Conservation (phyloP, 2,797 vertebrate genomes). For the Bothrops alternatus region DNA sequence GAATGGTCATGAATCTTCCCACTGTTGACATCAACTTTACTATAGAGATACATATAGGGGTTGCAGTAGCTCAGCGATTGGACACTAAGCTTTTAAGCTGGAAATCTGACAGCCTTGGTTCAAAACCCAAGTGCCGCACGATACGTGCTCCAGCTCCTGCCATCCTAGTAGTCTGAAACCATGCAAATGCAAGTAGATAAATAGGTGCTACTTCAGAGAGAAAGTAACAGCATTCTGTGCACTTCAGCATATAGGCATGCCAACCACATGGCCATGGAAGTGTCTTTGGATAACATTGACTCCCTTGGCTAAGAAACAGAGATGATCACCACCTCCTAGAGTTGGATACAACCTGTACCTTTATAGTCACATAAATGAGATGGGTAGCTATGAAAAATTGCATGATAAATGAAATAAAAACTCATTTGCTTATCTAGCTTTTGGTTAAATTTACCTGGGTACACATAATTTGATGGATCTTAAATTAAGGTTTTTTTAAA, state of each 20-base stretch:
- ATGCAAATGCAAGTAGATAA: not conserved
- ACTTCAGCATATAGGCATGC: not conserved
- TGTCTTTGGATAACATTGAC: not conserved
- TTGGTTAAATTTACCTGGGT: not conserved
- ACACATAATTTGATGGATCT: not conserved
- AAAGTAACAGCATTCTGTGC: not conserved
- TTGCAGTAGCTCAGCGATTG: not conserved
- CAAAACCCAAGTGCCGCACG: not conserved
- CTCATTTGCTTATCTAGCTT: not conserved
- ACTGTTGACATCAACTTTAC: not conserved
- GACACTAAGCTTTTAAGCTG: not conserved
- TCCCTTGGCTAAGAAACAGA: not conserved
- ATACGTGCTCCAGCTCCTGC: not conserved
- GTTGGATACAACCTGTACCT: not conserved
- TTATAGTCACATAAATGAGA: not conserved
- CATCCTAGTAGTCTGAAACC: not conserved
- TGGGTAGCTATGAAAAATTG: not conserved
- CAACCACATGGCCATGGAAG: too few relatives aligned
- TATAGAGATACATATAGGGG: not conserved
- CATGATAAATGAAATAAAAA: not conserved
- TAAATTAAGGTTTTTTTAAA: not conserved
- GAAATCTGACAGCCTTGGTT: not conserved
- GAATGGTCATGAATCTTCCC: not conserved
- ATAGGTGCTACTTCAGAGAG: not conserved
- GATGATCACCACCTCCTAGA: not conserved